A percentile compares a stretch with the other conserved stretches of the same genome.
Evolutionary conservation across 2,113 vertebrate species (phyloP).

Genomic region (Mastomys natalensis): DNA sequence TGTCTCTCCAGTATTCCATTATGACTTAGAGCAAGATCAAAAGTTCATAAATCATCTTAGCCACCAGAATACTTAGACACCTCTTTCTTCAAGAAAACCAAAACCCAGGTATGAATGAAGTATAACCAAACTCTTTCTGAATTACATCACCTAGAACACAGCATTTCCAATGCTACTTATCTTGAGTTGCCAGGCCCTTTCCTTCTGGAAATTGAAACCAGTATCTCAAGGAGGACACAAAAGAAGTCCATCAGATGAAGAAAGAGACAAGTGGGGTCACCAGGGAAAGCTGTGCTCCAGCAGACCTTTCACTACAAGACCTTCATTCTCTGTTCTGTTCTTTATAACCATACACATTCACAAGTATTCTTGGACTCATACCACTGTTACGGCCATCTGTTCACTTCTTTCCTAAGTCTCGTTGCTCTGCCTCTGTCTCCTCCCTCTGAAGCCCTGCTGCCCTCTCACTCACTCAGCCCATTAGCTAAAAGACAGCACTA

Average conservation of each 20-base stretch:
- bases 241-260: background rate
- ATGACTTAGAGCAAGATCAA: background rate
- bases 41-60: background rate
- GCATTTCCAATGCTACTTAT: background rate
- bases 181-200: background rate
- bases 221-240: too few species aligned
- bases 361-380: background rate
- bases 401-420: background rate
- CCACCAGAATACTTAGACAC: too few species aligned
- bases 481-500: background rate
- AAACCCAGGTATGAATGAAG: background rate
- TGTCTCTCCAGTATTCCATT: background rate
- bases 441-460: background rate
- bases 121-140: background rate
- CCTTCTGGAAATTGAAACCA: background rate
- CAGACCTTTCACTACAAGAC: rapidly evolving
- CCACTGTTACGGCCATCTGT: rapidly evolving
- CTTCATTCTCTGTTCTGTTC: background rate
- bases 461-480: background rate
- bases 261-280: background rate
- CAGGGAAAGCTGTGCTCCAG: background rate
- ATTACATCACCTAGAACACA: too few species aligned
- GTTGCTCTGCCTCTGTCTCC: background rate
- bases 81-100: conserved; percentile 1
- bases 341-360: background rate